A percentile compares a stretch with the other conserved stretches of the same genome.
phyloP scores from a whole-genome alignment of 2,113 vertebrate species.

The Origma solitaria region DNA sequence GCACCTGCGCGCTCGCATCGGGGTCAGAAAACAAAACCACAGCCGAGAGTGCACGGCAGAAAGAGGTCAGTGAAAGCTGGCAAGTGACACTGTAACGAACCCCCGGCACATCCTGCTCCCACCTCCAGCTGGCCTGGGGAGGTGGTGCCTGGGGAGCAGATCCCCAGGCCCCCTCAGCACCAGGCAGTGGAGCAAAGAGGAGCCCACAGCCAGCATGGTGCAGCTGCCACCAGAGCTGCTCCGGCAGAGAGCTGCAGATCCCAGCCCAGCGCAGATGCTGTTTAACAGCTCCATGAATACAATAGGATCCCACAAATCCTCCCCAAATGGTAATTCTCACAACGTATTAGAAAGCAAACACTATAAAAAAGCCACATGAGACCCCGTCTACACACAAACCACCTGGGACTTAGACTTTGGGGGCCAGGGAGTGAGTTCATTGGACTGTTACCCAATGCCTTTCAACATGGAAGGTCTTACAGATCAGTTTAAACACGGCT shows the following conservation, averaged over 20 bases:
- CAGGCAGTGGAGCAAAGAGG: neutral
- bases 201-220: neutral
- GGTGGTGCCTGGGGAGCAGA: rapidly evolving
- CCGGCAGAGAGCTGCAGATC: neutral
- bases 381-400: neutral
- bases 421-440: neutral
- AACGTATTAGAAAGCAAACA: neutral
- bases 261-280: neutral
- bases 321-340: neutral
- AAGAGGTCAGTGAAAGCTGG: neutral
- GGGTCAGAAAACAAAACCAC: conserved; percentile 19
- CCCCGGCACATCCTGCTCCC: neutral
- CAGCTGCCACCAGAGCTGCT: neutral
- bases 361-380: conserved; percentile 20
- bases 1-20: rapidly evolving
- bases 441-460: neutral
- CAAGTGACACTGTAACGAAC: rapidly evolving
- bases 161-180: neutral
- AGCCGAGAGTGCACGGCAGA: neutral
- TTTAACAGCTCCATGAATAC: conserved; percentile 2
- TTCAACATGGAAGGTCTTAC: neutral
- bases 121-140: rapidly evolving
- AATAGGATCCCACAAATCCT: conserved; percentile 10
- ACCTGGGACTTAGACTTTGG: neutral
- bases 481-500: neutral